phyloP scores from a whole-genome alignment of 1,140 invertebrate species.

The Bradynema listronoti region DNA sequence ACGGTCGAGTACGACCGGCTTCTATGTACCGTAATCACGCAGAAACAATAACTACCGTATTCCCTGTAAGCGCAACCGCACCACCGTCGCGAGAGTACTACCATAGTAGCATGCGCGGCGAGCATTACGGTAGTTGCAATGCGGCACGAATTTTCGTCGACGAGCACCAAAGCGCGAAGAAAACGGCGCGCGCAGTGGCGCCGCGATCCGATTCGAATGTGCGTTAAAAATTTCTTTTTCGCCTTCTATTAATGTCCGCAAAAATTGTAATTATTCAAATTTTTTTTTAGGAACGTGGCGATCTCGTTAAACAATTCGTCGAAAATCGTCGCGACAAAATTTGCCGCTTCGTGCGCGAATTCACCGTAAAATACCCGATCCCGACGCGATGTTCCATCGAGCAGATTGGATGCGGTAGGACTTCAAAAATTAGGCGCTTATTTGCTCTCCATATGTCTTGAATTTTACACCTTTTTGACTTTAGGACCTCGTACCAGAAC shows the following conservation, averaged over 20 bases:
- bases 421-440: too few relatives aligned
- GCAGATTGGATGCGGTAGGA: too few relatives aligned
- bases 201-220: background rate
- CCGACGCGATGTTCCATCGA: constrained; percentile 52
- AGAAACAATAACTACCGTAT: constrained; percentile 8
- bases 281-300: constrained; percentile 24
- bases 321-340: constrained; percentile 47
- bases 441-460: background rate
- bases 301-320: constrained; percentile 49
- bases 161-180: background rate
- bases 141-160: background rate
- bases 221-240: background rate
- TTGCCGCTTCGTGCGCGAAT: constrained; percentile 37
- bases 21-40: constrained; percentile 1
- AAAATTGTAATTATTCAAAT: background rate
- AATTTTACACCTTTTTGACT: background rate
- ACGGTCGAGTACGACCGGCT: constrained; percentile 35
- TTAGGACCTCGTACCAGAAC: constrained; percentile 38
- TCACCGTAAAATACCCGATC: constrained; percentile 44
- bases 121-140: background rate
- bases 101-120: background rate
- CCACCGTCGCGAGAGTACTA: too few relatives aligned
- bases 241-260: background rate
- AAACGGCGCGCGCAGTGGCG: background rate
- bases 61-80: constrained; percentile 10